Conservation (phyloP, 2,888 invertebrate genomes). For the Lagria hirta region DNA sequence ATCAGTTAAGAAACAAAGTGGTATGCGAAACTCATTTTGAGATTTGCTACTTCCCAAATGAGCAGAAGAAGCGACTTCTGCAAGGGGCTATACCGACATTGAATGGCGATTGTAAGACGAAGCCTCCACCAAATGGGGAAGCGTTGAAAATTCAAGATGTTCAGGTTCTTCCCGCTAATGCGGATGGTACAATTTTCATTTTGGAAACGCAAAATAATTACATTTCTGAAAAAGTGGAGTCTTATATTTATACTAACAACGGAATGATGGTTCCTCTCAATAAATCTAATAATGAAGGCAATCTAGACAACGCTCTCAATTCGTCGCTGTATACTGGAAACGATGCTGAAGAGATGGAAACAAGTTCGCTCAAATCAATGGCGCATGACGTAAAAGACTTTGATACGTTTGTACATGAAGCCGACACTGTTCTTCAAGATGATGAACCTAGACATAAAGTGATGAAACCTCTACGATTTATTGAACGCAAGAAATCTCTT, state of each 20-base stretch:
- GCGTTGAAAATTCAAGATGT: constrained; percentile 33
- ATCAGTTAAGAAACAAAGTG: constrained; percentile 63
- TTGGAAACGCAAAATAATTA: constrained; percentile 42
- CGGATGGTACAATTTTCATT: constrained; percentile 47
- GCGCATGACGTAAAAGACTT: neutral
- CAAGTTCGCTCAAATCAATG: neutral
- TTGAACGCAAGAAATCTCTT: constrained; percentile 1
- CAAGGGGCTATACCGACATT: constrained; percentile 61
- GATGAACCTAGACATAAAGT: constrained; percentile 1
- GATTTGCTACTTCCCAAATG: constrained; percentile 57
- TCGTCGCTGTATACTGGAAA: constrained; percentile 5
- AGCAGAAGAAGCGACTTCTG: constrained; percentile 59
- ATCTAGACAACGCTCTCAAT: constrained; percentile 7
- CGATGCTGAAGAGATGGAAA: constrained; percentile 7
- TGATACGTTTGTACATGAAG: neutral
- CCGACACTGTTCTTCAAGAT: neutral
- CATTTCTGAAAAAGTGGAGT: constrained; percentile 40
- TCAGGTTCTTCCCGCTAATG: constrained; percentile 45
- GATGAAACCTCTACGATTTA: neutral
- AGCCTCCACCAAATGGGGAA: no score
- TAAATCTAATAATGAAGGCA: constrained; percentile 13
- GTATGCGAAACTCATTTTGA: constrained; percentile 63
- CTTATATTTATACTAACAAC: constrained; percentile 48
- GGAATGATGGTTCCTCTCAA: constrained; percentile 35
- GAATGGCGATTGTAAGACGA: constrained; percentile 42